Evolutionary conservation across 1,140 invertebrate species (phyloP).

Genomic region (Asobara japonica): DNA sequence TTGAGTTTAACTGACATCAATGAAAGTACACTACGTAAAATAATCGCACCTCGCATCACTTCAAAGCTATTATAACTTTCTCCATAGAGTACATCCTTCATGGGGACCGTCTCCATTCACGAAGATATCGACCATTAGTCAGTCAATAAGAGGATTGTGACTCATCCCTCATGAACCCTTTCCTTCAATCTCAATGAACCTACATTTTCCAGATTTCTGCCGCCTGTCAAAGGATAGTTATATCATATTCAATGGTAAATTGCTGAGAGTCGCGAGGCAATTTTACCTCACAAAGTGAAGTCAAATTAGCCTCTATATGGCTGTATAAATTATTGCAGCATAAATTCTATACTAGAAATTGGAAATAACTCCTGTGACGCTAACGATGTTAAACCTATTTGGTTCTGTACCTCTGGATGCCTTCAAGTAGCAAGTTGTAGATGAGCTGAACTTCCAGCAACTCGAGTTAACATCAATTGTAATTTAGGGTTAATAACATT

Average conservation of each 20-base stretch:
- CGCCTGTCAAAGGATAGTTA: background rate
- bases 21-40: background rate
- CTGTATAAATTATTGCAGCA: background rate
- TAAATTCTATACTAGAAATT: background rate
- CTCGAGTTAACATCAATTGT: constrained; percentile 34
- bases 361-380: background rate
- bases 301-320: background rate
- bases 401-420: background rate
- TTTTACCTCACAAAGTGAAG: background rate
- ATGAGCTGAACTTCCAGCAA: background rate
- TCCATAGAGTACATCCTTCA: background rate
- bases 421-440: background rate
- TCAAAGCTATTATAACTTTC: background rate
- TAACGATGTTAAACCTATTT: background rate
- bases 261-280: background rate
- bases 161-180: background rate
- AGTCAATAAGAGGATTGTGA: background rate
- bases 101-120: background rate
- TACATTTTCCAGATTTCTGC: background rate
- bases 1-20: background rate
- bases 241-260: background rate
- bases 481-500: background rate
- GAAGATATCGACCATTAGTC: background rate
- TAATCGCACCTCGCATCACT: background rate
- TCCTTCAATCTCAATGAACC: background rate